A percentile compares a stretch with the other conserved stretches of the same genome.
These are phyloP conservation scores for Podarcis siculus DNA, from an alignment of 2,797 vertebrate genomes.

Conservation along the genomic window DNA sequence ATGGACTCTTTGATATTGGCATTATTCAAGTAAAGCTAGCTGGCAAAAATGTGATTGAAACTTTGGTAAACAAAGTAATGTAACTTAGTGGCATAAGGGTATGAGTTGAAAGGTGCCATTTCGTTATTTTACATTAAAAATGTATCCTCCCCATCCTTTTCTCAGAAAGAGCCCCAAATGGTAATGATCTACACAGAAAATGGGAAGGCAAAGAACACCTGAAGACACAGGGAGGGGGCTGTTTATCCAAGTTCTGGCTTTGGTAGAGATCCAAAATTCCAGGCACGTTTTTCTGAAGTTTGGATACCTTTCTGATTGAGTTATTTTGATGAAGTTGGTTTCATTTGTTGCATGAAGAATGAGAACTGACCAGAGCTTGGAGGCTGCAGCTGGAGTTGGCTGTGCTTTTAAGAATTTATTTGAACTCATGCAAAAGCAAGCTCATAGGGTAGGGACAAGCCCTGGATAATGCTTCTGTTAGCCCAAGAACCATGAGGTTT, in stretches of 20 bases:
- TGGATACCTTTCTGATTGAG: not conserved
- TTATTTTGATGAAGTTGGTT: not conserved
- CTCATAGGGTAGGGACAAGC: not conserved
- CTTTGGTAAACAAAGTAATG: not conserved
- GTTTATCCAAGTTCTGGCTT: not conserved
- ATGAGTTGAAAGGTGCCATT: not conserved
- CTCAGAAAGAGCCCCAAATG: not conserved
- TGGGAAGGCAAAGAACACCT: not conserved
- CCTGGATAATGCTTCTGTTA: not conserved
- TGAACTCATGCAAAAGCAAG: conserved; percentile 2
- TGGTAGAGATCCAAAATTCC: not conserved
- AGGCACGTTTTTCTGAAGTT: not conserved
- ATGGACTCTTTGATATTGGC: not conserved
- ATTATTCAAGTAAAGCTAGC: not conserved
- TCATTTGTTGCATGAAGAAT: conserved; percentile 11
- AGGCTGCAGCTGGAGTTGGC: conserved; percentile 16
- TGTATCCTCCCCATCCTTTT: not conserved
- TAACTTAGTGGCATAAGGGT: not conserved
- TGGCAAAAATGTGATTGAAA: not conserved
- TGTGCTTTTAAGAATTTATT: conserved; percentile 3
- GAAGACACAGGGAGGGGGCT: not conserved
- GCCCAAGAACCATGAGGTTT: not conserved
- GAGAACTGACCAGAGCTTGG: conserved; percentile 6
- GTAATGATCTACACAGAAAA: not conserved
- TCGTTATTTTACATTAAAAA: not conserved